A percentile compares a stretch with the other conserved stretches of the same genome.
Evolutionary conservation across 2,113 vertebrate species (phyloP).

Genomic region (Rissa tridactyla): DNA sequence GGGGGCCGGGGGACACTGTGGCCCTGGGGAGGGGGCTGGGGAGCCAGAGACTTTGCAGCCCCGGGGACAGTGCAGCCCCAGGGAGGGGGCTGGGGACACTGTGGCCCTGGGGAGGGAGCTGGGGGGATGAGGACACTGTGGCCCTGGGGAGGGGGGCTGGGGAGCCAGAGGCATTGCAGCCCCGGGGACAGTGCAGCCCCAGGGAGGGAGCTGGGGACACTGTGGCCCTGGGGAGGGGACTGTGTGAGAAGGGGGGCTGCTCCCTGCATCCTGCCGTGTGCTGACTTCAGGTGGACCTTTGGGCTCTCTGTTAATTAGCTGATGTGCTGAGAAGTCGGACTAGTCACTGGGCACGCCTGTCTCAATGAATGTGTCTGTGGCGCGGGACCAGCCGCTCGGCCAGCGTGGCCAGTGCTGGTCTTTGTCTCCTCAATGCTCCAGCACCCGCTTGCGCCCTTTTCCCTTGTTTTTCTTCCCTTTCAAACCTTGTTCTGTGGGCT

Average conservation of each 20-base stretch:
- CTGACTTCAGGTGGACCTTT: neutral
- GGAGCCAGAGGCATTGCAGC: no score
- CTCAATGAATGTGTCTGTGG: neutral
- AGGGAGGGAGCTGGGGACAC: rapidly evolving
- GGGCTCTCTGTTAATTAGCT: neutral
- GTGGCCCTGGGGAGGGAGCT: no score
- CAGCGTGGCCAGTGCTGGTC: neutral
- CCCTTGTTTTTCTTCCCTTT: neutral
- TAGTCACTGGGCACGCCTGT: neutral
- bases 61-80: no score
- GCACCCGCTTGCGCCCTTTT: rapidly evolving
- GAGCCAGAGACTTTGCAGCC: no score
- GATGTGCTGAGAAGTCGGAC: neutral
- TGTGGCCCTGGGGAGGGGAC: neutral
- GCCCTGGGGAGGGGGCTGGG: no score
- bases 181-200: no score
- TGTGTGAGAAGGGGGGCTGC: neutral
- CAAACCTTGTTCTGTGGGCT: neutral
- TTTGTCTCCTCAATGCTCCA: neutral
- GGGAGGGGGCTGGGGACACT: no score
- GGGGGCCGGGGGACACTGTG: no score
- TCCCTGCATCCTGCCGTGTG: rapidly evolving
- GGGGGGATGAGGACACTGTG: no score
- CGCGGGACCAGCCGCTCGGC: neutral
- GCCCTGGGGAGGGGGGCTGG: no score